Conservation (phyloP, 1,140 invertebrate genomes). For the Sminthurinus signatus region DNA sequence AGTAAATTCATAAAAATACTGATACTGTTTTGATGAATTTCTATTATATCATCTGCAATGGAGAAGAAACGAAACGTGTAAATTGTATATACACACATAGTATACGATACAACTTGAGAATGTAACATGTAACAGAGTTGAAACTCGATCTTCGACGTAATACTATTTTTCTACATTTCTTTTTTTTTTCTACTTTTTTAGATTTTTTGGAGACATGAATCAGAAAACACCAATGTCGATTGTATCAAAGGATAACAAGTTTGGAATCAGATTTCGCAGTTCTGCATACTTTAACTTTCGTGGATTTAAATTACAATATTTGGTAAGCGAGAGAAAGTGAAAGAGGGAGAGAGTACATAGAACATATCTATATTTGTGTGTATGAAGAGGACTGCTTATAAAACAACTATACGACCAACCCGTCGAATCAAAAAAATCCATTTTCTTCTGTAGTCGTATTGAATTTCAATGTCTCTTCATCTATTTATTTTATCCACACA, state of each 20-base stretch:
- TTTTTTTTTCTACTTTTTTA: conserved; percentile 1
- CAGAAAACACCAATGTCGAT: conserved; percentile 33
- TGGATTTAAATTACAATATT: conserved; percentile 37
- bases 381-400: too few relatives aligned
- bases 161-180: background rate
- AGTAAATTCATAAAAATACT: too few relatives aligned
- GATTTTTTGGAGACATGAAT: conserved; percentile 35
- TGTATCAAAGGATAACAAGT: conserved; percentile 31
- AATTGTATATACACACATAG: background rate
- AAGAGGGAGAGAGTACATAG: too few relatives aligned
- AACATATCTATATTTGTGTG: too few relatives aligned
- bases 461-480: too few relatives aligned
- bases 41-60: too few relatives aligned
- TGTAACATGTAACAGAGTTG: background rate
- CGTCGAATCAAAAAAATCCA: background rate
- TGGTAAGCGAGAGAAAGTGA: conserved; percentile 20
- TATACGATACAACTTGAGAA: background rate
- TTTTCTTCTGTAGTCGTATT: too few relatives aligned
- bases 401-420: too few relatives aligned
- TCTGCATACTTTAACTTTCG: conserved; percentile 37
- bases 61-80: too few relatives aligned
- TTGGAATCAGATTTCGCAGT: conserved; percentile 33
- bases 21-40: too few relatives aligned
- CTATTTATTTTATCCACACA: too few relatives aligned
- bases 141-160: too few relatives aligned